Base-by-base conservation (phyloP, 2,113 vertebrate genomes). In the Mesembrinibis cayennensis region DNA sequence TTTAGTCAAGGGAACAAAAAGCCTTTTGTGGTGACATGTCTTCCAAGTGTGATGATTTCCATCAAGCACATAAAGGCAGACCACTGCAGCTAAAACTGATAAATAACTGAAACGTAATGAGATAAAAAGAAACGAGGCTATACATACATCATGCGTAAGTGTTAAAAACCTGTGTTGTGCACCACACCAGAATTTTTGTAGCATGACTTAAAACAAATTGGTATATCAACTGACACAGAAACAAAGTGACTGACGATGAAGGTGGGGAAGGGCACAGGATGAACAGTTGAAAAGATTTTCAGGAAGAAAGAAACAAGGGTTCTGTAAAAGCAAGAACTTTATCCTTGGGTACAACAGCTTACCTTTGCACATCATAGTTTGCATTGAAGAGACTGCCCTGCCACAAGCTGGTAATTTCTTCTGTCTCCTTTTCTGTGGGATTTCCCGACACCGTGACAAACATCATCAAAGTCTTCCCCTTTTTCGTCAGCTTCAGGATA, bases 311-410 rank as follows among this genome's bases (percentile, higher is more conserved):
- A 49, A 80, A 49, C 13, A 42, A 58, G 9, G 10, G 29, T 19
- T 84, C 52, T 80, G 66, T 58, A 89, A 72, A 67, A 80, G 25
- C 36, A 85, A 50, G 30, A 76, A 52, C 7, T 73, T 59, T 5
- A 29, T 27, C 53, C 34, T 21, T 27, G 36, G 2, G 6, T n/a
- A 34, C 13, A 52, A 30, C 8, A 56, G 42, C 77, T 93, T 97
- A 99, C 99, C 99, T 99, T 82, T 99, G 99, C 36, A 99, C 92
- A 1, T 99, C 99, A 25, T 98, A 99, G 98, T 99, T 99, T 67
- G 99, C 99, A 2, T 99, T 99, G 98, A 99, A 99, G 34, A 99
- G 99, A 81, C 99, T 99, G 67, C 99, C 99, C 97, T 99, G 99
- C 99, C 99, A 99, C 92, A 99, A 94, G 91, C 99, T 98, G 8